Evolutionary conservation across 2,888 invertebrate species (phyloP), one percentile per base, ranked within the genome.

Genomic region (Tetragonula carbonaria): DNA sequence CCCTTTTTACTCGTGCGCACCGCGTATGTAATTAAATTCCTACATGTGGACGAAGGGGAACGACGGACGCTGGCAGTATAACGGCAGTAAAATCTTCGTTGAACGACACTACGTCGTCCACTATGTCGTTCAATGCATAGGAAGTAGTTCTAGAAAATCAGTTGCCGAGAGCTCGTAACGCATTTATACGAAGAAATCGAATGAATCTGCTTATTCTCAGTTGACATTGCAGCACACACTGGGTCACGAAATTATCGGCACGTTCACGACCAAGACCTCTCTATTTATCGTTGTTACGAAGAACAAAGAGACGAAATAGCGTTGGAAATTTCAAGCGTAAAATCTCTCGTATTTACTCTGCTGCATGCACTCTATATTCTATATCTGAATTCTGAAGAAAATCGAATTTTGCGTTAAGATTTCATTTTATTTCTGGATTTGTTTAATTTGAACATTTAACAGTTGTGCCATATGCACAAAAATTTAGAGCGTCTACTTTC

Each of bases 71-170:
- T 8, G 11, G 11, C 45, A 11, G 2, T 5, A 33, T 8, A 13
- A 33, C 18, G 2, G 5, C 13, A 33, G 1, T 14, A 84, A 73
- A 90, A 86, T 80, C 90, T 74, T 88, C 87, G 85, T 88, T 86
- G 87, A 78, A 84, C 81, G 84, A 86, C 79, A 63, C 85, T 87
- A 85, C 84, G 83, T 87, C 86, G 84, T 85, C 84, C 76, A 57
- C 55, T 71, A 80, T 81, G 85, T 78, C 86, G 88, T 87, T 86
- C 91, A 88, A 90, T 90, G 91, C 90, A 91, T 92, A 91, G 83
- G 84, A 90, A 92, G 38, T 74, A 55, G 65, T 11, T 53, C 23
- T 72, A 50, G 45, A 72, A 62, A 50, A 72, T 72, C 57, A 6
- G 59, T 71, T 45, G 86, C 80, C 85, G 86, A 84, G 87, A 77